Conservation (phyloP, 2,797 vertebrate species). For the Pterois miles region DNA sequence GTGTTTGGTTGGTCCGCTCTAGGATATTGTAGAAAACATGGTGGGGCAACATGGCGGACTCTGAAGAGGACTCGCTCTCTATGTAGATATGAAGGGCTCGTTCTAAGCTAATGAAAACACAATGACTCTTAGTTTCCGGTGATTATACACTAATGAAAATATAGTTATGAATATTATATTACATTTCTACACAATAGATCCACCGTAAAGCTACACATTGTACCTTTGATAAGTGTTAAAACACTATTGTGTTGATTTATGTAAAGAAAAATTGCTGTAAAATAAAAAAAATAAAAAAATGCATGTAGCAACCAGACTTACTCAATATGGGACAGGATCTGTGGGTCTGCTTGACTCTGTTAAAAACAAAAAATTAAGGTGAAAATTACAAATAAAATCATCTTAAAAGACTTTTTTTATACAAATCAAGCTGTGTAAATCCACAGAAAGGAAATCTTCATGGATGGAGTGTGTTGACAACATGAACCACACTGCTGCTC, state of each 20-base stretch:
- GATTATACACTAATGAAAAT: no score
- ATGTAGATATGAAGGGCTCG: no score
- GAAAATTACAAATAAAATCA: background rate
- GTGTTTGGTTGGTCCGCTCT: no score
- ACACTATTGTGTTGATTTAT: background rate
- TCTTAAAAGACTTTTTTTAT: background rate
- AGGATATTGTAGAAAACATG: no score
- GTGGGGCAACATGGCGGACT: no score
- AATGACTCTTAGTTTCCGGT: no score
- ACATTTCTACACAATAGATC: no score
- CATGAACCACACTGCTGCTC: background rate
- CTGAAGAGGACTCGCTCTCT: no score
- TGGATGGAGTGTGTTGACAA: background rate
- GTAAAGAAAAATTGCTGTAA: background rate
- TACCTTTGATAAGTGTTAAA: background rate
- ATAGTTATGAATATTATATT: no score
- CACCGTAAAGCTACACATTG: no score
- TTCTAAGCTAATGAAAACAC: no score
- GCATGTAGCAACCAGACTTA: slow-evolving; percentile 66
- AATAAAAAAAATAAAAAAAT: background rate
- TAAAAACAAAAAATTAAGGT: background rate
- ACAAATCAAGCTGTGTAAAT: background rate
- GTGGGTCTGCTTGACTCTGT: slow-evolving; percentile 77
- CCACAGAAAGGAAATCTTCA: background rate
- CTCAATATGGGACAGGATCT: slow-evolving; percentile 82